A percentile compares a stretch with the other conserved stretches of the same genome.
Conservation (phyloP, 2,113 vertebrate species). For the Arizona elegans region DNA sequence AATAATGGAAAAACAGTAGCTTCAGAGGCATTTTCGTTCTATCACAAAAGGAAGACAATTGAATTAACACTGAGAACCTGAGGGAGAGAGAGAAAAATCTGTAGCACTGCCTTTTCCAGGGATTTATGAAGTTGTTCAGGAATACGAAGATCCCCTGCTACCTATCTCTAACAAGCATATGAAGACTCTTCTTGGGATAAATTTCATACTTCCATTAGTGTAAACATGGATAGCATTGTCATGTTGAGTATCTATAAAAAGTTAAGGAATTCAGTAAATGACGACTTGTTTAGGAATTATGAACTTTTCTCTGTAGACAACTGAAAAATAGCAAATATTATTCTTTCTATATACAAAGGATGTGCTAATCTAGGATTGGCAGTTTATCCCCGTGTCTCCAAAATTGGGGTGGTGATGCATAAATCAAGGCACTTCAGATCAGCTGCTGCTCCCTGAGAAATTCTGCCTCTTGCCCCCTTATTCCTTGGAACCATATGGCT, state of each 20-base stretch:
- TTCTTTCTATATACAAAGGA: neutral
- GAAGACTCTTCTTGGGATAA: neutral
- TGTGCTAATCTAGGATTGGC: neutral
- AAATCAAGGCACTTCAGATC: neutral
- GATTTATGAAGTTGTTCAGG: neutral
- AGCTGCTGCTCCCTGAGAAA: neutral
- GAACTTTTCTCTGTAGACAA: neutral
- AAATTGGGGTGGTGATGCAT: neutral
- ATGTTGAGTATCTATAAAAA: neutral
- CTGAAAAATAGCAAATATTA: neutral
- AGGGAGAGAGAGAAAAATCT: neutral
- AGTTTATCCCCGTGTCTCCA: neutral
- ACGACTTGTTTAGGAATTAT: neutral
- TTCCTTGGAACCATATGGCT: neutral
- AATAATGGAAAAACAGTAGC: neutral
- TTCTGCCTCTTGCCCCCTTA: neutral
- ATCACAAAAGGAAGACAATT: neutral
- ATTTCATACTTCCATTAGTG: no score
- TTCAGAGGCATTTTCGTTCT: slow-evolving; percentile 18
- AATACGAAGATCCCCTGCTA: neutral
- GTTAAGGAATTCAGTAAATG: neutral
- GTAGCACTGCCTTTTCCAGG: neutral
- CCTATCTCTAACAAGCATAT: neutral
- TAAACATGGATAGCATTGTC: neutral
- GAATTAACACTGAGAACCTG: neutral